Conservation (phyloP, 2,113 vertebrate species). For the Gymnogyps californianus region DNA sequence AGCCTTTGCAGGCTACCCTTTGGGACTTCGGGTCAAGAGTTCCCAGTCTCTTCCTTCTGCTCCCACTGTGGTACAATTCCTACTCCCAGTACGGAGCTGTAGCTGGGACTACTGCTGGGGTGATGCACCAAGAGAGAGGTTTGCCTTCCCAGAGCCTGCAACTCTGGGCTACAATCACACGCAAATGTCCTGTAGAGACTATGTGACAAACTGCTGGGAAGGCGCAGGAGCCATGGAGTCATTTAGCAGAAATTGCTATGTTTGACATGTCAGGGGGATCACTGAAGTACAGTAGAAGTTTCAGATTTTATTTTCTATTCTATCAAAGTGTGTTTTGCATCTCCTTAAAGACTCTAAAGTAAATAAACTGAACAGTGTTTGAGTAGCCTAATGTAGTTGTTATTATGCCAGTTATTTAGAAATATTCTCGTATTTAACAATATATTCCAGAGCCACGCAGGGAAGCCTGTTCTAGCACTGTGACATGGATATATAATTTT, state of each 20-base stretch:
- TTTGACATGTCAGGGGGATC: neutral
- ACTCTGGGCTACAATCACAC: neutral
- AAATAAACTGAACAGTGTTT: neutral
- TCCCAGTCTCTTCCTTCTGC: neutral
- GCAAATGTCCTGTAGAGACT: neutral
- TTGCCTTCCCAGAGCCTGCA: neutral
- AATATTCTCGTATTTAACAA: neutral
- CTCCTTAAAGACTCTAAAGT: neutral
- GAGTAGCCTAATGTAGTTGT: neutral
- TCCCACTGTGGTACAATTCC: neutral
- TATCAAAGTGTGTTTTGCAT: neutral
- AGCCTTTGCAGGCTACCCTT: neutral
- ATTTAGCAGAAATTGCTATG: neutral
- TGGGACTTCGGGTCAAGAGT: neutral
- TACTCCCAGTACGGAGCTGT: neutral
- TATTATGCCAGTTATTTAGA: neutral
- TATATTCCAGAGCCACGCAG: neutral
- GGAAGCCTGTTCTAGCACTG: neutral
- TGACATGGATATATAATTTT: neutral
- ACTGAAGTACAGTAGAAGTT: neutral
- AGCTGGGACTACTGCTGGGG: neutral
- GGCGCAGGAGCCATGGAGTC: neutral
- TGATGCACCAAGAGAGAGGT: rapidly evolving
- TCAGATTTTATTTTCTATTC: neutral
- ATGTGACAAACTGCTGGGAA: neutral